Evolutionary conservation across 2,113 vertebrate species (phyloP), one percentile per base, ranked within the genome.

Genomic region (Indicator indicator): DNA sequence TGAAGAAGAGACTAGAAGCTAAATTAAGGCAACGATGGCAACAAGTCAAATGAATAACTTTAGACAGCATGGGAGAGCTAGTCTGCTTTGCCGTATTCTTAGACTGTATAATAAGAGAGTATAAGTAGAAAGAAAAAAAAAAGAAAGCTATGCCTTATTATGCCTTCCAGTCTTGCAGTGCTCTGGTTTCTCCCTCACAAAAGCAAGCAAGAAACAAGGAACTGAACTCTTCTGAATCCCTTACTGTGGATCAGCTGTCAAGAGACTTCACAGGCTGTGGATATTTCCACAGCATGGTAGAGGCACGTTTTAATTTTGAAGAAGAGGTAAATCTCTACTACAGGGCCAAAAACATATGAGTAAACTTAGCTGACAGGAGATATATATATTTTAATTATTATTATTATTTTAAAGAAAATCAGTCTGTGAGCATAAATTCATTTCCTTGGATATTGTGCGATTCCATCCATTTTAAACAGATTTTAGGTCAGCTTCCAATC

Each of bases 51-150:
- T 28, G 3, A 73, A 73, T 9, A 63, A 18, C 7, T 38, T 94
- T 64, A 50, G 30, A 48, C 46, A 91, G 69, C 33, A 65, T 11
- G 50, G 26, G 38, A 89, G 72, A 88, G n/a, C 24, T 36, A 24
- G 1, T 38, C 62, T 88, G 56, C 36, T 88, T 78, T 78, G 33
- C 30, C 36, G 3, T 58, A 15, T 14, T 91, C 58, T 90, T 63
- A 72, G 23, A 32, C 78, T 72, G 46, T 19, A 23, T 42, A 85
- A 68, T 38, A 60, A 85, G 15, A 68, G 32, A 83, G 36, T 48
- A 76, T 52, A 92, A 96, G 74, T 19, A 89, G 67, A 79, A 90
- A 89, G 30, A 71, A 15, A 60, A 93, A n/a, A 60, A 28, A 77
- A 78, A 23, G 72, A 23, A 62, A 56, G 3, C n/a, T 62, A 9